These are phyloP conservation scores for Orthonevra nobilis DNA, from an alignment of 2,888 invertebrate species.

Conservation along the genomic window DNA sequence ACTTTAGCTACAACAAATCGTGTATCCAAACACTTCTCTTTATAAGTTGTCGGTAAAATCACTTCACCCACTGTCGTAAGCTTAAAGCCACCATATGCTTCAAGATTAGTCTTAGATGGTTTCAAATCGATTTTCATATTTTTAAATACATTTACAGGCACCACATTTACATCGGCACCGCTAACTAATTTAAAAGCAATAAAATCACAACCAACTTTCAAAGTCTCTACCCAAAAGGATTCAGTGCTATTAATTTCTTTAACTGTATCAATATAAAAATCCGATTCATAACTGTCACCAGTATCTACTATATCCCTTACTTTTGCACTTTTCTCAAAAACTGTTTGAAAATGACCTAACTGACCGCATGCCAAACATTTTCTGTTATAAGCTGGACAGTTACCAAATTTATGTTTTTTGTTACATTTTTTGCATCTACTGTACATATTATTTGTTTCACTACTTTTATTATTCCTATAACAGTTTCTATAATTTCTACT, in stretches of 20 bases:
- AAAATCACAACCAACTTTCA: constrained; percentile 8
- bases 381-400: constrained; percentile 8
- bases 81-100: constrained; percentile 6
- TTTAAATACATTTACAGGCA: constrained; percentile 3
- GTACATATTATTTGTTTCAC: constrained; percentile 4
- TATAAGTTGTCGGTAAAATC: constrained; percentile 10
- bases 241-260: constrained; percentile 14
- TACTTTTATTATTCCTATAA: neutral
- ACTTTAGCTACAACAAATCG: constrained; percentile 10
- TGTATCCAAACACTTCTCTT: constrained; percentile 11
- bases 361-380: constrained; percentile 32
- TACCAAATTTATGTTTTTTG: constrained; percentile 7
- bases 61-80: constrained; percentile 12
- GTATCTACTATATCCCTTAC: neutral
- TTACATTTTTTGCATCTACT: constrained; percentile 18
- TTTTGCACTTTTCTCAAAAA: constrained; percentile 11
- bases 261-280: constrained; percentile 23
- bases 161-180: constrained; percentile 8
- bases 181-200: constrained; percentile 18
- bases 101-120: neutral
- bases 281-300: neutral
- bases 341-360: constrained; percentile 9
- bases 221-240: constrained; percentile 14
- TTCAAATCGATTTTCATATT: constrained; percentile 13
- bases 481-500: constrained; percentile 6